A percentile compares a stretch with the other conserved stretches of the same genome.
Conservation (phyloP, 2,113 vertebrate genomes). For the Stercorarius parasiticus region DNA sequence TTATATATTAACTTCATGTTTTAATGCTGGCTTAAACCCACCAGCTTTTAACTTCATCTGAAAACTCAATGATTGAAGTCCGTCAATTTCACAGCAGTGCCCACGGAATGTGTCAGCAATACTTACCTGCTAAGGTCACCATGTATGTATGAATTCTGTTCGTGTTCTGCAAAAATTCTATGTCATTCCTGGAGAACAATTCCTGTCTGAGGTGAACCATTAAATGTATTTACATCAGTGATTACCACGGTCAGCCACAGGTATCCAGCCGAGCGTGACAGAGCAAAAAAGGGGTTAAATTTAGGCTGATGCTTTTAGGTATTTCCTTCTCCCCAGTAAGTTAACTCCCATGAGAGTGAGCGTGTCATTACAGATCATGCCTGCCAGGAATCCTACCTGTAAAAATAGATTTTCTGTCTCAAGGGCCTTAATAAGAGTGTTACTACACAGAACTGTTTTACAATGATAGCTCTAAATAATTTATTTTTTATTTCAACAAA, state of each 20-base stretch:
- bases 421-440: constrained; percentile 79
- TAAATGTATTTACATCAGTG: not conserved
- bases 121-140: not conserved
- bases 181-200: not conserved
- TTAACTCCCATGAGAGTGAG: constrained; percentile 11
- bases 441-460: constrained; percentile 74
- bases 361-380: constrained; percentile 26
- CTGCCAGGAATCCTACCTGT: constrained; percentile 67
- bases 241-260: not conserved
- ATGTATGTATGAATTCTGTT: not conserved
- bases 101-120: not conserved
- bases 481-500: constrained; percentile 82
- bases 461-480: constrained; percentile 79
- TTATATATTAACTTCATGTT: not conserved
- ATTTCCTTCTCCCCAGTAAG: constrained; percentile 34
- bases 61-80: not conserved
- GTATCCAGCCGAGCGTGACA: not conserved
- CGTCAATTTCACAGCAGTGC: not conserved
- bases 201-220: not conserved
- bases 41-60: not conserved
- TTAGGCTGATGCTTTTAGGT: constrained; percentile 41
- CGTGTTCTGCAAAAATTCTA: not conserved
- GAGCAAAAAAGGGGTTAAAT: constrained; percentile 39
- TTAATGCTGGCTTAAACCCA: constrained; percentile 1
- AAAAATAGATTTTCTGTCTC: constrained; percentile 71